phyloP scores from a whole-genome alignment of 1,140 invertebrate genomes.

The Drosophila ambigua region DNA sequence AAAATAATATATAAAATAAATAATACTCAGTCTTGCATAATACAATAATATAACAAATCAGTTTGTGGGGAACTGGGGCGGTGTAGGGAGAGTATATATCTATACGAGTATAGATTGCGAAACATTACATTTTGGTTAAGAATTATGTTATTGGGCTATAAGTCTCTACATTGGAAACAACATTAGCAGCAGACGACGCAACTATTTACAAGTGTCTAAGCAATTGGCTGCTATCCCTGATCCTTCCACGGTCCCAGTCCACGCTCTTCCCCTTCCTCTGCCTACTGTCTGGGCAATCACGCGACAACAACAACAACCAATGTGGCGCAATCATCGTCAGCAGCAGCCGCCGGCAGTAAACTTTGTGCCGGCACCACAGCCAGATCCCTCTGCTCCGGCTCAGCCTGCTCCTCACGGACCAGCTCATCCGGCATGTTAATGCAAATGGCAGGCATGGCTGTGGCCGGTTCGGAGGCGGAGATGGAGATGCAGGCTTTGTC shows the following conservation, averaged over 20 bases:
- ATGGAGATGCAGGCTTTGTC: slow-evolving; percentile 29
- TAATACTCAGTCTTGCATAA: slow-evolving; percentile 78
- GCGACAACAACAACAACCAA: slow-evolving; percentile 78
- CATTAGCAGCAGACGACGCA: slow-evolving; percentile 49
- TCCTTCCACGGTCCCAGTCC: background rate
- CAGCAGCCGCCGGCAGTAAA: slow-evolving; percentile 72
- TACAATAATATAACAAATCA: slow-evolving; percentile 62
- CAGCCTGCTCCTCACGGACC: slow-evolving; percentile 12
- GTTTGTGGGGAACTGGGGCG: background rate
- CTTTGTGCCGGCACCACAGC: slow-evolving; percentile 46
- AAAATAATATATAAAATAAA: slow-evolving; percentile 76
- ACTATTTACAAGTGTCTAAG: slow-evolving; percentile 77
- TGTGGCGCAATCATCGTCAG: slow-evolving; percentile 74
- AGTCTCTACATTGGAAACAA: slow-evolving; percentile 29
- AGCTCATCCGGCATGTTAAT: slow-evolving; percentile 73
- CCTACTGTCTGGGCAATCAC: slow-evolving; percentile 70
- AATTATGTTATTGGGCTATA: slow-evolving; percentile 26
- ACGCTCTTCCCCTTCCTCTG: slow-evolving; percentile 1
- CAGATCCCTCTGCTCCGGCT: slow-evolving; percentile 22
- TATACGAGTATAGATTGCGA: background rate
- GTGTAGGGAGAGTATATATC: background rate
- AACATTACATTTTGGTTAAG: slow-evolving; percentile 4
- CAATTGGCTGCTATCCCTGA: slow-evolving; percentile 31
- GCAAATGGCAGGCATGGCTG: slow-evolving; percentile 69
- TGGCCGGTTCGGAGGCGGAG: slow-evolving; percentile 30